A percentile compares a stretch with the other conserved stretches of the same genome.
phyloP scores from a whole-genome alignment of 2,113 vertebrate species.

The Aix galericulata region DNA sequence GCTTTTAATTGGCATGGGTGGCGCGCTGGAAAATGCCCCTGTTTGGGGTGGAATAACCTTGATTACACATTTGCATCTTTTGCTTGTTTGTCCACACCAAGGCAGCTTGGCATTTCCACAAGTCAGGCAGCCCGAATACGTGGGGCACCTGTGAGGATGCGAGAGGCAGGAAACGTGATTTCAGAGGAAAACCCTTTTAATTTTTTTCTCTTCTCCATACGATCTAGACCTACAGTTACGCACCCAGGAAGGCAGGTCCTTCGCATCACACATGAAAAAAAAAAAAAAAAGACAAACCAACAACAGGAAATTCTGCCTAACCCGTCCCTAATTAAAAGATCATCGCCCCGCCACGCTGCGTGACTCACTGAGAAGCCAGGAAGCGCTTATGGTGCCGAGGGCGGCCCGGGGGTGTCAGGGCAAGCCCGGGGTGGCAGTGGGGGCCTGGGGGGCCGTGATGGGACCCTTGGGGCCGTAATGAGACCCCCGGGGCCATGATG shows the following conservation, averaged over 20 bases:
- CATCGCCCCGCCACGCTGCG: neutral
- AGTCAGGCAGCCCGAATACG: neutral
- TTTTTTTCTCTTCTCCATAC: neutral
- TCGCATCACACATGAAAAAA: neutral
- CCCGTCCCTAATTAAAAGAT: neutral
- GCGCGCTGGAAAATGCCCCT: neutral
- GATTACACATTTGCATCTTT: neutral
- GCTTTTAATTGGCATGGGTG: neutral
- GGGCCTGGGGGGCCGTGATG: too few relatives aligned
- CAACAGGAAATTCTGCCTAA: neutral
- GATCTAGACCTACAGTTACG: fast-evolving
- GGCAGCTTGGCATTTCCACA: neutral
- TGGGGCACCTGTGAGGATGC: neutral
- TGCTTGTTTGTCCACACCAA: neutral
- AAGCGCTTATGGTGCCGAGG: neutral
- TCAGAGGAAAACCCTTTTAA: neutral
- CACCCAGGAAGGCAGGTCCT: neutral
- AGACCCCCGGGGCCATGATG: too few relatives aligned
- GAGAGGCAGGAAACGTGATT: neutral
- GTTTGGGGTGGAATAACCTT: fast-evolving
- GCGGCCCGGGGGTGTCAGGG: neutral
- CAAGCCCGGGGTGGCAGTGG: too few relatives aligned
- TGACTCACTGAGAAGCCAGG: fast-evolving
- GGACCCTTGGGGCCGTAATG: too few relatives aligned
- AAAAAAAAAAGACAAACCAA: too few relatives aligned